Base-by-base conservation (phyloP, 1,140 invertebrate genomes). In the Lasioglossum albipes region DNA sequence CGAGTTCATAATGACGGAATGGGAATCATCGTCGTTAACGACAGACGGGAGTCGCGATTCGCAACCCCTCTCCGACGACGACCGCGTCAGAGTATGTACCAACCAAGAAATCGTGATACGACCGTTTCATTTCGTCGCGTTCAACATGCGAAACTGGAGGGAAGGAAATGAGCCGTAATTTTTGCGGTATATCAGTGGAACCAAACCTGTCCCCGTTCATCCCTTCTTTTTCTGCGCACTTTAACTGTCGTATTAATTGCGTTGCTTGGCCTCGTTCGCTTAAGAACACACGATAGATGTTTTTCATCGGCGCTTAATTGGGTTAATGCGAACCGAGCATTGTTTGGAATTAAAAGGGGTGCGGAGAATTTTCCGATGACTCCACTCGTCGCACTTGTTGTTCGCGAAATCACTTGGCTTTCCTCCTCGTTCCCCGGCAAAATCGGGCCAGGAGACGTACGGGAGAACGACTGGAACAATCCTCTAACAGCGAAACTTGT, bases 391-490 rank as follows among this genome's bases (percentile, higher is more conserved):
- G 20, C 4, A 20, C 20, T 59, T 57, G 20, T 57, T n/a, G 54
- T 54, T 54, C n/a, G 71, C 59, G 31, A 57, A 66, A 79, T 49
- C 72, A 57, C 65, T 73, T n/a, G 13, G 54, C 7, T n/a, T 59
- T 49, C 27, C 18, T 20, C 42, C 20, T 41, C 16, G 42, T 36
- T 73, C 13, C 49, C 0, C 61, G 31, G 13, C 36, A 45, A 20
- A 45, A 20, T 52, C 62, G 12, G 3, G 9, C n/a, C 66, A n/a
- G 72, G 42, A 67, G 75, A 66, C 84, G 85, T 72, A 75, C 45
- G 79, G 80, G 76, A 84, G 82, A 83, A 88, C 83, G 87, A 90
- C 86, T 89, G 85, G 75, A 90, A 10, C 85, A 89, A 89, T 87
- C 83, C 54, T 79, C 87, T 79, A 12, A 9, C 45, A 45, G 45